Evolutionary conservation across 1,140 invertebrate species (phyloP).

Genomic region (Hydropsyche tenuis): DNA sequence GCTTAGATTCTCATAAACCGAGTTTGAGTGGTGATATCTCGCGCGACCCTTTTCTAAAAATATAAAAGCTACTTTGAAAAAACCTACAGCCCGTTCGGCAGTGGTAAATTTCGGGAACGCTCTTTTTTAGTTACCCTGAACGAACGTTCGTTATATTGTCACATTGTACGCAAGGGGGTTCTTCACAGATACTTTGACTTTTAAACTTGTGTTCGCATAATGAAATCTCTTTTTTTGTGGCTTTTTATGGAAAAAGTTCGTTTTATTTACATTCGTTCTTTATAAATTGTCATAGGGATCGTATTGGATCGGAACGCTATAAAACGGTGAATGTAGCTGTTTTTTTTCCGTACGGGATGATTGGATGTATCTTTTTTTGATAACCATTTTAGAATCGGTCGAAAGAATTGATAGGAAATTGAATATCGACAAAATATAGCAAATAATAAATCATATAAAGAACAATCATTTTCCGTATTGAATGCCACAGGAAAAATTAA

Average conservation of each 20-base stretch:
- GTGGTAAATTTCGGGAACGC: neutral
- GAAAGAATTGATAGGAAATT: no score
- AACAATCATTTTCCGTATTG: no score
- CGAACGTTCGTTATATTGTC: neutral
- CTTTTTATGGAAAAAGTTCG: neutral
- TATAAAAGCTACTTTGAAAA: neutral
- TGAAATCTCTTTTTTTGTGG: neutral
- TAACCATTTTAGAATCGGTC: no score
- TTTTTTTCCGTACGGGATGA: no score
- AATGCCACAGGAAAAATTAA: no score
- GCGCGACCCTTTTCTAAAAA: neutral
- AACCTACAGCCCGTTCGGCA: no score
- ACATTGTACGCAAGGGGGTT: neutral
- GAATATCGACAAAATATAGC: no score
- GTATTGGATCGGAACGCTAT: no score
- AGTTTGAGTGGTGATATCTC: slow-evolving; percentile 19
- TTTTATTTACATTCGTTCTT: neutral
- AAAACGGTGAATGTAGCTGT: no score
- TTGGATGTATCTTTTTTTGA: no score
- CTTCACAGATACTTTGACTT: neutral
- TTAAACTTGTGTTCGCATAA: neutral
- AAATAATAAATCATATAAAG: no score
- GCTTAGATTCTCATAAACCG: slow-evolving; percentile 28
- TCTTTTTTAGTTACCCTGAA: neutral
- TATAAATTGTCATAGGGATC: neutral